phyloP scores from a whole-genome alignment of 2,113 vertebrate genomes.

The Oxyura jamaicensis region DNA sequence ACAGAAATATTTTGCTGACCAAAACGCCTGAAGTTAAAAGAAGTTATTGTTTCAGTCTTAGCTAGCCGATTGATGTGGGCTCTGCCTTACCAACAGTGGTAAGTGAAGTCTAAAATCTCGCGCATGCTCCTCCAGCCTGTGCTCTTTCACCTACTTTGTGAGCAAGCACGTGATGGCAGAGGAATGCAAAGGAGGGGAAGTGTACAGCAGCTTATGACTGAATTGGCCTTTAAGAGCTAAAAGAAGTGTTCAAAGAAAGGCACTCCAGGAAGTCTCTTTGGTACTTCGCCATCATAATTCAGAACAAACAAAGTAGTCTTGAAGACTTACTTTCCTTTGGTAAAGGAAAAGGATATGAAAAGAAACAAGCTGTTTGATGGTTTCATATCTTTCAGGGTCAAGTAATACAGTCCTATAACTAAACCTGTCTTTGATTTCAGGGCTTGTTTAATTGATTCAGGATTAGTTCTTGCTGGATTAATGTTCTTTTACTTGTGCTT shows the following conservation, averaged over 20 bases:
- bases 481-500: background rate
- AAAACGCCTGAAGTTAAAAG: background rate
- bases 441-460: background rate
- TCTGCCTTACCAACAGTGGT: background rate
- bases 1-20: background rate
- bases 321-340: background rate
- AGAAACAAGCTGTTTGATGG: background rate
- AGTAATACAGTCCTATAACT: background rate
- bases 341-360: background rate
- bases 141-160: constrained; percentile 64
- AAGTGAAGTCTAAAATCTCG: background rate
- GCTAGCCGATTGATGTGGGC: background rate
- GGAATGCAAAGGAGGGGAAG: constrained; percentile 46
- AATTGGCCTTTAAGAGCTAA: background rate
- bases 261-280: background rate
- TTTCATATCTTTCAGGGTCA: background rate
- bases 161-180: background rate
- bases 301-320: background rate
- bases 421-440: background rate
- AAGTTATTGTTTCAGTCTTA: background rate
- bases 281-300: background rate
- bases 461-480: background rate
- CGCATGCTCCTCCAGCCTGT: background rate
- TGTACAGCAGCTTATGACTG: background rate
- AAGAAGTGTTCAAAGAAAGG: background rate